Base-by-base conservation (phyloP, 1,140 invertebrate species). In the Hyles euphorbiae region DNA sequence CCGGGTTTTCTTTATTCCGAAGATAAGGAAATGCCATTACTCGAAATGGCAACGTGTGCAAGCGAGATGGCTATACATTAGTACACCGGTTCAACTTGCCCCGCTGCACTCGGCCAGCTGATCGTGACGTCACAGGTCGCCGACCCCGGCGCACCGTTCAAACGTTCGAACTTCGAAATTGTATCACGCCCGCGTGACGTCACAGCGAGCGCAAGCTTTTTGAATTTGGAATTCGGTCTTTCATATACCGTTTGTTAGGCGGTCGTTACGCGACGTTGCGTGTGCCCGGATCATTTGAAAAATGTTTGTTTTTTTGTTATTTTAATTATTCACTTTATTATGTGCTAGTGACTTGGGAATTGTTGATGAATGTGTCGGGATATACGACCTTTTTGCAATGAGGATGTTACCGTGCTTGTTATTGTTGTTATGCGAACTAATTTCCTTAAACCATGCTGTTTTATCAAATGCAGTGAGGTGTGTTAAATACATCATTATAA, bases 91-190 rank as follows among this genome's bases (percentile, higher is more conserved):
- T 53, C 12, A 40, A 56, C 53, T 61, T 45, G 60, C 51, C 52
- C 65, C 61, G 58, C 48, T 63, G 58, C 59, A 63, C 58, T 58
- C 61, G n/a, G 59, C 69, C 80, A 85, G 82, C 82, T 85, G 82
- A 76, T 83, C 60, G 70, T 83, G 80, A 85, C 80, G 82, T 83
- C 78, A 78, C 64, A 60, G 82, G 78, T 72, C 78, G 67, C 34
- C 70, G 76, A 81, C 78, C 80, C 62, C 66, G 60, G 56, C 56
- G 60, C 64, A 70, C 63, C 64, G 71, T 71, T 68, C 66, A 65
- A 61, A 60, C 49, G 55, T 63, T 60, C 58, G 45, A 57, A 52
- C 65, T 60, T 67, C 60, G 60, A 60, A 69, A 70, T 70, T 63
- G 67, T 70, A 73, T 70, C 70, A 72, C 62, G 67, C 62, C 62